Evolutionary conservation across 2,888 invertebrate species (phyloP).

Genomic region (Ennomos quercinarius): DNA sequence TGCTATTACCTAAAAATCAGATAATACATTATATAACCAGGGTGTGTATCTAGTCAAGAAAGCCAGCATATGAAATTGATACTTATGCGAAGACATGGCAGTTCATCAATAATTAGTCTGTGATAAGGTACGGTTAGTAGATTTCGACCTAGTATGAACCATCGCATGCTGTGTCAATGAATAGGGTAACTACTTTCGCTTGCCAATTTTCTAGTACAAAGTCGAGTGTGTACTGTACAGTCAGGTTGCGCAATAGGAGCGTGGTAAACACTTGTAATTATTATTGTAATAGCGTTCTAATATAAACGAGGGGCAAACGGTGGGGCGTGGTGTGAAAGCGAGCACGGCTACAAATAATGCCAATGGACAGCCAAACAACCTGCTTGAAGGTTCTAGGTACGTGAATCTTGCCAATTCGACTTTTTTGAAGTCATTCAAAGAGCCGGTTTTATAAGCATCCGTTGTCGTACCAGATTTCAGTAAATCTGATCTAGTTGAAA

Average conservation of each 20-base stretch:
- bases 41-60: too few relatives aligned
- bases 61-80: too few relatives aligned
- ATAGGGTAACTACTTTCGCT: conserved; percentile 67
- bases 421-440: too few relatives aligned
- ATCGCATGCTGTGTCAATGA: conserved; percentile 32
- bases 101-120: conserved; percentile 21
- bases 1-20: too few relatives aligned
- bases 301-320: conserved; percentile 62
- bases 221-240: conserved; percentile 36
- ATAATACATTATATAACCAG: too few relatives aligned
- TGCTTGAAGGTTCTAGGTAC: conserved; percentile 23
- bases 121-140: conserved; percentile 26
- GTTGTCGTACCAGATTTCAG: too few relatives aligned
- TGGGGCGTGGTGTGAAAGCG: conserved; percentile 51
- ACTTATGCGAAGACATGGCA: background rate
- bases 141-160: conserved; percentile 12
- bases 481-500: too few relatives aligned
- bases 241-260: conserved; percentile 61
- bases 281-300: conserved; percentile 75
- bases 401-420: too few relatives aligned
- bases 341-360: conserved; percentile 26
- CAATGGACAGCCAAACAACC: conserved; percentile 32
- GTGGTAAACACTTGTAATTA: conserved; percentile 71
- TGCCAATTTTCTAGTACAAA: conserved; percentile 70
- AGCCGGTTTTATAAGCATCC: too few relatives aligned